These are phyloP conservation scores for Achroia grisella DNA, from an alignment of 1,140 invertebrate species.

Conservation along the genomic window DNA sequence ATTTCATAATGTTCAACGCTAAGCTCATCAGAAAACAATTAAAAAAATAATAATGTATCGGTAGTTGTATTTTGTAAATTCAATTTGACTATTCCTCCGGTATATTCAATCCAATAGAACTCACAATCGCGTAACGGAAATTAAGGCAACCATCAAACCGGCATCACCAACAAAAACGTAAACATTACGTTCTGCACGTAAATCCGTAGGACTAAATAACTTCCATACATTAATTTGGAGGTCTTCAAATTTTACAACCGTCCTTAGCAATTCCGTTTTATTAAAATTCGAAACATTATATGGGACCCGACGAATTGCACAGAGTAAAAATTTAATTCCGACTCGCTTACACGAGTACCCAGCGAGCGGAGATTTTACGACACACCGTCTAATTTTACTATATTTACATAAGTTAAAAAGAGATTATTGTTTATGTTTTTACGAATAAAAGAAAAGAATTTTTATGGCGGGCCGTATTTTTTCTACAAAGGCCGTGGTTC, in stretches of 20 bases:
- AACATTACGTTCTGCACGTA: slow-evolving; percentile 18
- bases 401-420: slow-evolving; percentile 18
- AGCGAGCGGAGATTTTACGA: slow-evolving; percentile 28
- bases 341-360: slow-evolving; percentile 18
- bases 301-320: slow-evolving; percentile 26
- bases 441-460: slow-evolving; percentile 14
- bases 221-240: slow-evolving; percentile 37
- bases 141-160: too few relatives aligned
- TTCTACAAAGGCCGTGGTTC: slow-evolving; percentile 14
- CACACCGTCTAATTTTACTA: slow-evolving; percentile 26
- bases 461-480: slow-evolving; percentile 26
- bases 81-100: too few relatives aligned
- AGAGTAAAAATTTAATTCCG: slow-evolving; percentile 42
- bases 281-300: slow-evolving; percentile 49
- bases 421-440: slow-evolving; percentile 2
- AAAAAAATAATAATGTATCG: too few relatives aligned
- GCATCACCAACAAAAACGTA: background rate
- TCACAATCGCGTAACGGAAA: too few relatives aligned
- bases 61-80: too few relatives aligned
- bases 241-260: slow-evolving; percentile 50
- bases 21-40: too few relatives aligned
- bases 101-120: too few relatives aligned
- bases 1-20: too few relatives aligned
- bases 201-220: slow-evolving; percentile 41
- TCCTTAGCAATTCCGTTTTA: slow-evolving; percentile 50